Evolutionary conservation across 2,113 vertebrate species (phyloP).

Genomic region (Riparia riparia): DNA sequence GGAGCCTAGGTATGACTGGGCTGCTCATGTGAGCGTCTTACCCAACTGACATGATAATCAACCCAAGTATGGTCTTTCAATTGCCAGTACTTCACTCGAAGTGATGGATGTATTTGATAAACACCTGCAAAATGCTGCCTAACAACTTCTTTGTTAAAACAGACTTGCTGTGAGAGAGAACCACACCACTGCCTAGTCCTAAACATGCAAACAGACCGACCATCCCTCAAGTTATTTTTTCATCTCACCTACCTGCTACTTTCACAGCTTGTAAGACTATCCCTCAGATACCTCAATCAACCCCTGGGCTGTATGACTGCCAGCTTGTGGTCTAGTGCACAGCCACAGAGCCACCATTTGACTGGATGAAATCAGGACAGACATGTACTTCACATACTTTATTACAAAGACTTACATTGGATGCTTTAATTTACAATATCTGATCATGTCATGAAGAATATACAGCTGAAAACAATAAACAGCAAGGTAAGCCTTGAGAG

Average conservation of each 20-base stretch:
- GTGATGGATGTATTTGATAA: not conserved
- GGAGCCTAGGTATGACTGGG: not conserved
- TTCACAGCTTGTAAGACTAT: not conserved
- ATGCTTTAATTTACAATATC: not conserved
- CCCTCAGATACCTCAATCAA: not conserved
- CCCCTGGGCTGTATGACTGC: not conserved
- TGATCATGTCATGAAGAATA: not conserved
- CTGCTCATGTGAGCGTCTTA: not conserved
- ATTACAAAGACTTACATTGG: not conserved
- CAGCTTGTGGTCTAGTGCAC: rapidly evolving
- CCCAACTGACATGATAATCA: not conserved
- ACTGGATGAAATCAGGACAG: not conserved
- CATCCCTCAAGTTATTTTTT: not conserved
- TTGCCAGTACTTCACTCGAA: not conserved
- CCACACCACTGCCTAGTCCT: not conserved
- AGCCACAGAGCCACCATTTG: not conserved
- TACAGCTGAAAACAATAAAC: not conserved
- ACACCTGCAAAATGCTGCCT: not conserved
- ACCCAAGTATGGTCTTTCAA: not conserved
- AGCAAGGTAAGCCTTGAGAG: not conserved
- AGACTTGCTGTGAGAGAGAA: not conserved
- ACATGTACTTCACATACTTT: not conserved
- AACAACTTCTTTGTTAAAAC: not conserved
- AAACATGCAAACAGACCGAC: not conserved
- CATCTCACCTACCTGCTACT: not conserved